Conservation (phyloP, 2,888 invertebrate species). For the Polyploca ridens region DNA sequence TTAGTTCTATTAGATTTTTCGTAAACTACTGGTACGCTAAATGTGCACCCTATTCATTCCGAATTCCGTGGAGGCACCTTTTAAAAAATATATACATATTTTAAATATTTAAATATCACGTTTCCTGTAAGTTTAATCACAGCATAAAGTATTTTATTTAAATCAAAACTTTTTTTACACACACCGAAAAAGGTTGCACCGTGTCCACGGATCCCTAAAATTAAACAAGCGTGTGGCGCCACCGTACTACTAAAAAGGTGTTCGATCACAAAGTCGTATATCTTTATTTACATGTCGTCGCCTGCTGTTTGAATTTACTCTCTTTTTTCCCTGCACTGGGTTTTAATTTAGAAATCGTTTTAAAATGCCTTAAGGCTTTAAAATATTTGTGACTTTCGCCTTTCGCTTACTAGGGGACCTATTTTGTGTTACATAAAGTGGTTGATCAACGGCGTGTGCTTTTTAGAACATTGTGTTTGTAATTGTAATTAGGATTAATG, state of each 20-base stretch:
- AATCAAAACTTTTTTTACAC: too few species aligned
- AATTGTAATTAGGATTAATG: not conserved
- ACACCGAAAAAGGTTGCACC: too few species aligned
- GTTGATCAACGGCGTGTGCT: not conserved
- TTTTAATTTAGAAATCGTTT: constrained; percentile 9
- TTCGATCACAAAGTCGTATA: not conserved
- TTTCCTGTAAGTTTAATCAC: too few species aligned
- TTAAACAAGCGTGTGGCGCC: constrained; percentile 4
- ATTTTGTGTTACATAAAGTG: not conserved
- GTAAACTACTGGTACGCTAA: too few species aligned
- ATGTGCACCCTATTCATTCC: too few species aligned
- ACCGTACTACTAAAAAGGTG: constrained; percentile 1
- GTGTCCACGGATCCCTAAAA: not conserved
- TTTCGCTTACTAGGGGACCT: not conserved
- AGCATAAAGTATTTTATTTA: too few species aligned
- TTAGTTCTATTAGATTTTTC: too few species aligned
- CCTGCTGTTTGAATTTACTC: not conserved
- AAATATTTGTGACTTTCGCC: not conserved
- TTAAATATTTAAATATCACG: too few species aligned
- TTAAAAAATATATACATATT: too few species aligned
- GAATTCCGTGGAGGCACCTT: too few species aligned
- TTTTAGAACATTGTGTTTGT: not conserved
- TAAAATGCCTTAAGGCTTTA: not conserved
- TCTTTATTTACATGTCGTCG: constrained; percentile 6
- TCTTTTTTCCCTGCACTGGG: constrained; percentile 4